Percentiles rank a stretch among this genome's conserved stretches.
Evolutionary conservation across 2,888 invertebrate genomes (phyloP).

Genomic region (Lumbricus terrestris): DNA sequence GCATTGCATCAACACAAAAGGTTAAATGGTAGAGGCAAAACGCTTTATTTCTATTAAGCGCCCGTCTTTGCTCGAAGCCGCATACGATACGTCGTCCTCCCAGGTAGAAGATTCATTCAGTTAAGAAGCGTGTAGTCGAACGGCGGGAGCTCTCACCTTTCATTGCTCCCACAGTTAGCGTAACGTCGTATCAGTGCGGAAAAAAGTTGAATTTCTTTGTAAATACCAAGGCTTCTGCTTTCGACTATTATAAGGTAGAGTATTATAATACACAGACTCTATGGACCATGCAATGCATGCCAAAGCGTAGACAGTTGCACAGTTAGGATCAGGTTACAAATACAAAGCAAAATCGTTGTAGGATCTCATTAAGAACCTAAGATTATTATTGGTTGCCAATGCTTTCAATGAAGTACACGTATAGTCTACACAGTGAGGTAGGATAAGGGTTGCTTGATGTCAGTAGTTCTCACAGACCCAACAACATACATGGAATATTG

Average conservation of each 20-base stretch:
- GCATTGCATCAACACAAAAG: not conserved
- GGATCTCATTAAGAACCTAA: no score
- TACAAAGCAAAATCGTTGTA: not conserved
- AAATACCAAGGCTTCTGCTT: not conserved
- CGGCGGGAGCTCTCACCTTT: not conserved
- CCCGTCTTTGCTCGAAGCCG: not conserved
- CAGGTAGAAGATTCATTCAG: not conserved
- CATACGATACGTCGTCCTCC: not conserved
- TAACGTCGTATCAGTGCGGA: not conserved
- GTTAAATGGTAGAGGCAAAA: not conserved
- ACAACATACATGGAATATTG: no score
- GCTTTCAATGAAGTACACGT: no score
- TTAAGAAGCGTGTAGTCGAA: not conserved
- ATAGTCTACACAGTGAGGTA: no score
- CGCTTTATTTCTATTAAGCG: no score
- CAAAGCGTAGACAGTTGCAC: no score
- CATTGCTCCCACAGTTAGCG: not conserved
- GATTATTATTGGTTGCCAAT: no score
- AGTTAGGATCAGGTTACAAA: not conserved
- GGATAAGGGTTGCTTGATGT: no score
- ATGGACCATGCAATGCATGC: not conserved
- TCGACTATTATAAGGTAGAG: no score
- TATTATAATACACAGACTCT: no score
- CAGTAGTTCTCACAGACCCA: no score
- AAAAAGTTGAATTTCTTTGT: no score